A percentile compares a stretch with the other conserved stretches of the same genome.
These are phyloP conservation scores for Chloropsis hardwickii DNA, from an alignment of 2,113 vertebrate species.

Conservation along the genomic window DNA sequence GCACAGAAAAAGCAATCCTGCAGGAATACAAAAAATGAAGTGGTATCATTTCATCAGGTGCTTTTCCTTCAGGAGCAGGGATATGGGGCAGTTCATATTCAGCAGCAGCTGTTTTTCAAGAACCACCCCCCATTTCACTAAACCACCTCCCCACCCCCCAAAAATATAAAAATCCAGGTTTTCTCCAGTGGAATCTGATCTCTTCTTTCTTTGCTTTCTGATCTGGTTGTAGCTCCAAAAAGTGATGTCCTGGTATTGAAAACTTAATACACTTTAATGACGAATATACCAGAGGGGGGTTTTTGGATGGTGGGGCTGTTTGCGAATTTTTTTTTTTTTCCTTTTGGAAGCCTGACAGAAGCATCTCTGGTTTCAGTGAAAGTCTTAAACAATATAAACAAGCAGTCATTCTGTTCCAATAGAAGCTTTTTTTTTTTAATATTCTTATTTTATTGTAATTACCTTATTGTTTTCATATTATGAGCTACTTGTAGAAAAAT, in stretches of 20 bases:
- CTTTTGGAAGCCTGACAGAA: slow-evolving; percentile 38
- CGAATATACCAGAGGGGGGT: background rate
- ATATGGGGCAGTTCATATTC: background rate
- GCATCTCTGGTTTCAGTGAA: slow-evolving; percentile 69
- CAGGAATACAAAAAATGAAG: background rate
- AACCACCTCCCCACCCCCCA: fast-evolving
- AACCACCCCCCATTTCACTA: background rate
- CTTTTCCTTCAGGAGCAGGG: background rate
- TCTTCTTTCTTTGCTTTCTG: slow-evolving; percentile 5
- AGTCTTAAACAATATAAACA: slow-evolving; percentile 47
- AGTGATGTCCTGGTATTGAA: slow-evolving; percentile 12
- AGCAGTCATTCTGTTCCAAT: slow-evolving; percentile 57
- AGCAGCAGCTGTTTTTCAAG: background rate
- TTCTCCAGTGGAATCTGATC: background rate
- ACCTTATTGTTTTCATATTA: slow-evolving; percentile 75
- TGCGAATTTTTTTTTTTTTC: background rate
- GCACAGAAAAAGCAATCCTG: background rate
- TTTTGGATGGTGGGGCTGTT: background rate
- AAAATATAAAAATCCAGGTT: background rate
- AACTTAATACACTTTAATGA: background rate
- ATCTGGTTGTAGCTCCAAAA: slow-evolving; percentile 21
- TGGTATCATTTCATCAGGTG: background rate
- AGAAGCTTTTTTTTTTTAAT: slow-evolving; percentile 54
- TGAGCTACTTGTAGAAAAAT: slow-evolving; percentile 76
- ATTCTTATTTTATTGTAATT: slow-evolving; percentile 70